phyloP scores from a whole-genome alignment of 2,113 vertebrate genomes.

The Corythaixoides concolor region DNA sequence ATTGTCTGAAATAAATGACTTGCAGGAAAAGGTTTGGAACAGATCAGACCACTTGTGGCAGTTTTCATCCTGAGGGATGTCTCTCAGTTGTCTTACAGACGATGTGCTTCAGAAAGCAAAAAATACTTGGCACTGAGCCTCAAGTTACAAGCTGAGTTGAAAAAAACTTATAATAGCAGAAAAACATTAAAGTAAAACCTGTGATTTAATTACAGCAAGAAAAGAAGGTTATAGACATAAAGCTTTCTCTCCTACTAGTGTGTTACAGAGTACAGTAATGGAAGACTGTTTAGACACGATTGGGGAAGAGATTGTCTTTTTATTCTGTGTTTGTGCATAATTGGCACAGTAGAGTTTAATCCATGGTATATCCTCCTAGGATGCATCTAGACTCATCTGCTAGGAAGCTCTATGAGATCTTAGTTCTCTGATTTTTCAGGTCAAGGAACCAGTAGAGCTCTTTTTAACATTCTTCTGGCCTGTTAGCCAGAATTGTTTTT shows the following conservation, averaged over 20 bases:
- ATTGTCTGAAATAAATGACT: constrained; percentile 20
- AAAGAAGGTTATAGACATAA: background rate
- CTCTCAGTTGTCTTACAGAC: background rate
- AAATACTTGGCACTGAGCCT: background rate
- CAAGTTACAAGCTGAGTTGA: background rate
- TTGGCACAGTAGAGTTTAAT: background rate
- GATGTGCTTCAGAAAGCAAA: background rate
- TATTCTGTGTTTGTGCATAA: background rate
- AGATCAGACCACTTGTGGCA: background rate
- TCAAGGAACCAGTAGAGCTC: background rate
- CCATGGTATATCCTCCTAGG: background rate
- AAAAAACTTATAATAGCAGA: background rate
- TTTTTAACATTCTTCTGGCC: background rate
- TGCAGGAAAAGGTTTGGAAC: constrained; percentile 21
- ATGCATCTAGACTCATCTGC: background rate
- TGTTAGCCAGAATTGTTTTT: background rate
- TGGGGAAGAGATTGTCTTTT: background rate
- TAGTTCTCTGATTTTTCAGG: background rate
- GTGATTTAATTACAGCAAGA: background rate
- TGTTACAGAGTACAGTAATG: background rate
- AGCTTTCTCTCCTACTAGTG: background rate
- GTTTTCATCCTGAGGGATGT: background rate
- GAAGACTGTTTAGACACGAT: background rate
- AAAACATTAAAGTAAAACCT: background rate
- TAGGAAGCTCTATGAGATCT: background rate